A percentile compares a stretch with the other conserved stretches of the same genome.
Evolutionary conservation across 2,888 invertebrate genomes (phyloP).

Genomic region (Coenonympha glycerion): DNA sequence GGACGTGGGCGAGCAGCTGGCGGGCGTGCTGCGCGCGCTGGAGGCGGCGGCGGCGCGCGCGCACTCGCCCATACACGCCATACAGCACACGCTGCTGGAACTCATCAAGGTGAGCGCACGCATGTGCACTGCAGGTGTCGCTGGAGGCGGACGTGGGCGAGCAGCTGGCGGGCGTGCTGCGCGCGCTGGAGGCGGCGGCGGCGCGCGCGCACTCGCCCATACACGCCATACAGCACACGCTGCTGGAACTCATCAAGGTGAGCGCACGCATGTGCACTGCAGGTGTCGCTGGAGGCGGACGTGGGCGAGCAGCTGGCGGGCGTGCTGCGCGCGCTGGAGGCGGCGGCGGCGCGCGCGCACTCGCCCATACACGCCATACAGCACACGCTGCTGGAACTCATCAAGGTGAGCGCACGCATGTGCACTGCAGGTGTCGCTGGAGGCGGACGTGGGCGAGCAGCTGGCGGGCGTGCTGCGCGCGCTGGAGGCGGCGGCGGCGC

Average conservation of each 20-base stretch:
- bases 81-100: slow-evolving; percentile 58
- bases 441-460: slow-evolving; percentile 71
- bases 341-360: slow-evolving; percentile 52
- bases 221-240: slow-evolving; percentile 56
- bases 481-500: slow-evolving; percentile 54
- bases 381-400: slow-evolving; percentile 57
- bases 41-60: slow-evolving; percentile 57
- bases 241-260: no score
- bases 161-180: slow-evolving; percentile 63
- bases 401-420: slow-evolving; percentile 46
- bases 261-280: no score
- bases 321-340: slow-evolving; percentile 59
- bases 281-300: slow-evolving; percentile 74
- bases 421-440: slow-evolving; percentile 72
- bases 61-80: slow-evolving; percentile 53
- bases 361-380: slow-evolving; percentile 57
- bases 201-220: slow-evolving; percentile 53
- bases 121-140: slow-evolving; percentile 62
- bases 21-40: slow-evolving; percentile 58
- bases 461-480: slow-evolving; percentile 62
- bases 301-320: slow-evolving; percentile 68
- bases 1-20: slow-evolving; percentile 69
- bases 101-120: no score
- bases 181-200: slow-evolving; percentile 55
- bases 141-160: slow-evolving; percentile 73